Evolutionary conservation across 2,113 vertebrate species (phyloP), one percentile per base, ranked within the genome.

Genomic region (Calyptomena viridis): DNA sequence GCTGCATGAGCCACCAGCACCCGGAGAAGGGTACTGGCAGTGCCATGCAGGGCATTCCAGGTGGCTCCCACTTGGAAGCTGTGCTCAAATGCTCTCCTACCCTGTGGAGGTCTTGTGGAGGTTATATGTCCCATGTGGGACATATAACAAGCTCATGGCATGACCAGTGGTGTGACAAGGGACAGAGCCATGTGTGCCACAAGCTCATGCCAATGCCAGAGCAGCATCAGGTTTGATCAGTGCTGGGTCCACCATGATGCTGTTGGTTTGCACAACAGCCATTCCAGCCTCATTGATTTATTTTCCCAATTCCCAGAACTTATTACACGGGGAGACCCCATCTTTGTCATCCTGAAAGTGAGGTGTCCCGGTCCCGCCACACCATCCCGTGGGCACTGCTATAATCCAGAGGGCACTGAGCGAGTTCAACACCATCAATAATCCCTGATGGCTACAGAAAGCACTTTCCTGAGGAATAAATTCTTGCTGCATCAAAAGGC

Each of bases 281-380:
- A 16, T 24, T 28, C 27, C 0, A 0, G 31, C 17, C 52, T 69
- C 1, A 1, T 6, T 18, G 11, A 16, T 8, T 6, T 31, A n/a
- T 69, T n/a, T 60, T 20, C 71, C 60, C 83, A 42, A 0, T 10
- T 14, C 22, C 63, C 12, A 9, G 63, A 44, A 22, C 23, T 14
- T 1, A 0, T 25, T 12, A 18, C 17, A 11, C 0, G 0, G 5
- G 24, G 40, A 4, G 2, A 49, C 3, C 12, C 16, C 0, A 0
- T 17, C 42, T 14, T 11, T 27, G 30, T 11, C 4, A 1, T 47
- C 2, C 46, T 2, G 0, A 67, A 39, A 71, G 12, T 1, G 0
- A 28, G 21, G 4, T 18, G 31, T 28, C 56, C 46, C 3, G 8
- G 50, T 9, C 8, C 27, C 75, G 46, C 63, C 6, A 1, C 66